Evolutionary conservation across 2,888 invertebrate genomes (phyloP).

Genomic region (Pachycephus smyrnensis): DNA sequence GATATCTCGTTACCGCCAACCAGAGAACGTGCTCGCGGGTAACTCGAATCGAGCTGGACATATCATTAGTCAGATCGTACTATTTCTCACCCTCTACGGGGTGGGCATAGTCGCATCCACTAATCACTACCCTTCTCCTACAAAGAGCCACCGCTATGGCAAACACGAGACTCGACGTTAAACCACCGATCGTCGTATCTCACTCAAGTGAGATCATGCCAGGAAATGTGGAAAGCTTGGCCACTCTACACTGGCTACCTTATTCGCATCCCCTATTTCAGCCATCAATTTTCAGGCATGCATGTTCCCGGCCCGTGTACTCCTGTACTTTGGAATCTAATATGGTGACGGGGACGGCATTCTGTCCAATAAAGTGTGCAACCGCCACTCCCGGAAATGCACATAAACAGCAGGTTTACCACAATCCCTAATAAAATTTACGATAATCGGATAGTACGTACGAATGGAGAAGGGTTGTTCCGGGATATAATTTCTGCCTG

Average conservation of each 20-base stretch:
- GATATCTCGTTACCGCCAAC: no score
- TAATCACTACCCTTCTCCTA: not conserved
- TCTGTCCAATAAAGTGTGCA: conserved; percentile 51
- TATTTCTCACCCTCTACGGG: not conserved
- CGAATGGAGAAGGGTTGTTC: not conserved
- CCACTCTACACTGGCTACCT: not conserved
- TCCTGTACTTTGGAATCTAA: conserved; percentile 43
- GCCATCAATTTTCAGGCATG: not conserved
- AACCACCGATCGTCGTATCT: not conserved
- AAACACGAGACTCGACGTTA: not conserved
- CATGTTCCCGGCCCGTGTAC: not conserved
- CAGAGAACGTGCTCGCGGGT: no score
- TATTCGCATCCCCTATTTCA: not conserved
- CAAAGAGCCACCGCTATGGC: not conserved
- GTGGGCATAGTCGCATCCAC: not conserved
- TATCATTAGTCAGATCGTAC: not conserved
- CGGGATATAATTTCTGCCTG: not conserved
- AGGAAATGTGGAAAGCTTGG: not conserved
- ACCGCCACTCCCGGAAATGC: conserved; percentile 12
- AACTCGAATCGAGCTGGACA: not conserved
- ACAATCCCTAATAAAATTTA: not conserved
- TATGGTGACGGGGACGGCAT: conserved; percentile 45
- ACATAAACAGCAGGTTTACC: conserved; percentile 41
- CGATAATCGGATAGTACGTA: not conserved
- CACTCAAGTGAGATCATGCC: not conserved